Percentiles rank a stretch among this genome's conserved stretches.
Conservation (phyloP, 2,797 vertebrate genomes). For the Aselliscus stoliczkanus region DNA sequence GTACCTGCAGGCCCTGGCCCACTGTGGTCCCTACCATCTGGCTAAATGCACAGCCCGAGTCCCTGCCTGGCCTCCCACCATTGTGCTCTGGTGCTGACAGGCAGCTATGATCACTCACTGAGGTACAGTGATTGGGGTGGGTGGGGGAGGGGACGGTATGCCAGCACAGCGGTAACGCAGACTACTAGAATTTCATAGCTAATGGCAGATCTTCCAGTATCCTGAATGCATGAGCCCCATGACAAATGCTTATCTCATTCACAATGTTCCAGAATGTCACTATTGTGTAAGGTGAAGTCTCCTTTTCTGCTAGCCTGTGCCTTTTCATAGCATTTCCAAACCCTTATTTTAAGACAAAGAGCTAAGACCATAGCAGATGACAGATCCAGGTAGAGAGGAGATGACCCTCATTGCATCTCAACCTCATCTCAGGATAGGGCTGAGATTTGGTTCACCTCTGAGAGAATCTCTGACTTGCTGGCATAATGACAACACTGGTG, state of each 20-base stretch:
- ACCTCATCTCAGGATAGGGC: neutral
- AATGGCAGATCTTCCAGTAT: neutral
- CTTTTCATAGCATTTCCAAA: neutral
- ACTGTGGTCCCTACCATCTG: neutral
- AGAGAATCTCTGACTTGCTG: neutral
- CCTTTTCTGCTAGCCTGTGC: neutral
- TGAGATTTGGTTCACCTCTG: neutral
- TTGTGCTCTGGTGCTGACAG: neutral
- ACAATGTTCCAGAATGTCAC: neutral
- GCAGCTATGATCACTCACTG: neutral
- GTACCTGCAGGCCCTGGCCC: neutral
- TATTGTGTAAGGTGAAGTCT: neutral
- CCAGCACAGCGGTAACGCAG: neutral
- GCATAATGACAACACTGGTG: neutral
- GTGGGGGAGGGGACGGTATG: rapidly evolving
- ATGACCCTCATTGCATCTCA: neutral
- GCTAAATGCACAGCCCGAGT: neutral
- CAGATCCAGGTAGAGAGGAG: neutral
- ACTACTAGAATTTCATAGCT: neutral
- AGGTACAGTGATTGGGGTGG: neutral
- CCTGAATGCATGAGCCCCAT: rapidly evolving
- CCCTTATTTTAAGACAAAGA: neutral
- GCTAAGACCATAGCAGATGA: neutral
- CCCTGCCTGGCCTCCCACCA: neutral
- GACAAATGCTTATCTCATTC: neutral